These are phyloP conservation scores for Pegoplata infirma DNA, from an alignment of 2,888 invertebrate genomes.

Conservation along the genomic window DNA sequence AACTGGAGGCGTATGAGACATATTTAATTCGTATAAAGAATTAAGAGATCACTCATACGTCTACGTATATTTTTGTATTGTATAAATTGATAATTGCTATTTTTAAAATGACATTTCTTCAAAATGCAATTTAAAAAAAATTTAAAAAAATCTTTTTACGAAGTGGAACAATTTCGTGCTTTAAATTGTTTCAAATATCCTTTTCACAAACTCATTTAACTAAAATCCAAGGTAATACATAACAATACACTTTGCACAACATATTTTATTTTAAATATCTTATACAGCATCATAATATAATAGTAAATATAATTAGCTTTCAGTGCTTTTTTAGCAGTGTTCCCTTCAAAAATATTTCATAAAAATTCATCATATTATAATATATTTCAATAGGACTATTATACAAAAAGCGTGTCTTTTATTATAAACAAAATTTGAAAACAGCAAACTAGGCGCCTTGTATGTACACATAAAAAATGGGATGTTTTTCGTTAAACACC, in stretches of 20 bases:
- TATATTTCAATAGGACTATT: conserved; percentile 44
- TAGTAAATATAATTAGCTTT: conserved; percentile 45
- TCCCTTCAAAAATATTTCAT: conserved; percentile 22
- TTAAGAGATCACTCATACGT: too few species aligned
- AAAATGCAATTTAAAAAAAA: too few species aligned
- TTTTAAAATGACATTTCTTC: too few species aligned
- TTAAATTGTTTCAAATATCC: background rate
- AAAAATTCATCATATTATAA: conserved; percentile 22
- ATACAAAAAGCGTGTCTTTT: conserved; percentile 37
- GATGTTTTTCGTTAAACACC: too few species aligned
- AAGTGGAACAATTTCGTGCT: too few species aligned
- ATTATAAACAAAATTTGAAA: conserved; percentile 33
- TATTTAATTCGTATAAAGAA: too few species aligned
- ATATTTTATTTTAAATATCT: background rate
- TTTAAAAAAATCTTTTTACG: too few species aligned
- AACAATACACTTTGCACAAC: background rate
- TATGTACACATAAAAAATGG: too few species aligned
- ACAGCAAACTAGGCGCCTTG: conserved; percentile 21
- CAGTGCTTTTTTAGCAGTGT: background rate
- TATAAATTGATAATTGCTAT: too few species aligned
- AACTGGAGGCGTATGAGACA: too few species aligned
- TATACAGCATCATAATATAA: background rate
- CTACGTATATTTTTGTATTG: too few species aligned
- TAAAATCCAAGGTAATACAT: background rate
- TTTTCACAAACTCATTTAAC: background rate